These are phyloP conservation scores for Macaca fascicularis DNA, from an alignment of 2,113 vertebrate genomes.

Conservation along the genomic window T2T-MFA8v1.1 NC_088377.1:89613001-89613500, in stretches of 20 bases:
- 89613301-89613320: background rate
- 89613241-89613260: background rate
- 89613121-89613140: background rate
- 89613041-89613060: background rate
- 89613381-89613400: background rate
- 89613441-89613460: slow-evolving; percentile 12
- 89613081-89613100: background rate
- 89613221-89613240: background rate
- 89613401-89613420: background rate
- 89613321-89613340: background rate
- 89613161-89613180: background rate
- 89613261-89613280: background rate
- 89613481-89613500: background rate
- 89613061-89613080: background rate
- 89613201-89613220: background rate
- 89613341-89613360: background rate
- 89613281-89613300: background rate
- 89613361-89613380: background rate
- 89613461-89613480: background rate
- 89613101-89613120: slow-evolving; percentile 16
- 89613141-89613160: background rate
- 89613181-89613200: background rate
- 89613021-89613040: background rate
- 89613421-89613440: slow-evolving; percentile 8
- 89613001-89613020: background rate